A percentile compares a stretch with the other conserved stretches of the same genome.
Evolutionary conservation across 2,888 invertebrate genomes (phyloP).

Genomic region (Mythimna pallens): DNA sequence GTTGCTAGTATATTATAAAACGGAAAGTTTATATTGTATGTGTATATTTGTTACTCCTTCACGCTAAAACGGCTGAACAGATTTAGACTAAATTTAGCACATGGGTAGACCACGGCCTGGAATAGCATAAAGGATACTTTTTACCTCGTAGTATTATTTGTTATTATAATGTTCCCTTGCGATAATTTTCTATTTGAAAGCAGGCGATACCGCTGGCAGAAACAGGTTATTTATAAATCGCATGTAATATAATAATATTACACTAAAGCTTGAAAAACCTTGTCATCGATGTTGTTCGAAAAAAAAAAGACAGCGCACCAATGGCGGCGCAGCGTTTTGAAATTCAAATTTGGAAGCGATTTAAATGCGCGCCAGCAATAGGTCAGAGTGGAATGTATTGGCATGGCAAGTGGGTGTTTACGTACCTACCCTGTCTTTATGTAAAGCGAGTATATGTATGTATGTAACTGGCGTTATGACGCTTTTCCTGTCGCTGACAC

Average conservation of each 20-base stretch:
- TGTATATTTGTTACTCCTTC: no score
- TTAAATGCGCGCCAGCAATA: slow-evolving; percentile 86
- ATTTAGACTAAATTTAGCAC: no score
- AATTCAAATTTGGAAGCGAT: slow-evolving; percentile 85
- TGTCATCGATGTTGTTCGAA: slow-evolving; percentile 69
- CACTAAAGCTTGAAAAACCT: slow-evolving; percentile 53
- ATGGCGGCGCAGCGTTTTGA: slow-evolving; percentile 76
- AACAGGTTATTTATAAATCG: neutral
- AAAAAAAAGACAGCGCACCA: slow-evolving; percentile 73
- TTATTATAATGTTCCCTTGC: no score
- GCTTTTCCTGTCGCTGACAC: slow-evolving; percentile 65
- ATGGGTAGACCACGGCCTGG: no score
- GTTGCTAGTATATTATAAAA: no score
- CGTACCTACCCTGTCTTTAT: slow-evolving; percentile 62
- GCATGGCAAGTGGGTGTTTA: slow-evolving; percentile 76
- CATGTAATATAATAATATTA: neutral
- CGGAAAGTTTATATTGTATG: no score
- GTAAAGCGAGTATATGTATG: slow-evolving; percentile 64
- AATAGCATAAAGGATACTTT: no score
- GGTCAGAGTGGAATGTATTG: slow-evolving; percentile 87
- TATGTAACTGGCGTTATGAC: slow-evolving; percentile 65
- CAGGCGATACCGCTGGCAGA: no score
- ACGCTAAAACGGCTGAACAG: no score
- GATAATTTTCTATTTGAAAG: no score
- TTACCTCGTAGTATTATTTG: no score